These are phyloP conservation scores for Nautilus pompilius DNA, from an alignment of 1,140 invertebrate genomes.

Conservation along the genomic window DNA sequence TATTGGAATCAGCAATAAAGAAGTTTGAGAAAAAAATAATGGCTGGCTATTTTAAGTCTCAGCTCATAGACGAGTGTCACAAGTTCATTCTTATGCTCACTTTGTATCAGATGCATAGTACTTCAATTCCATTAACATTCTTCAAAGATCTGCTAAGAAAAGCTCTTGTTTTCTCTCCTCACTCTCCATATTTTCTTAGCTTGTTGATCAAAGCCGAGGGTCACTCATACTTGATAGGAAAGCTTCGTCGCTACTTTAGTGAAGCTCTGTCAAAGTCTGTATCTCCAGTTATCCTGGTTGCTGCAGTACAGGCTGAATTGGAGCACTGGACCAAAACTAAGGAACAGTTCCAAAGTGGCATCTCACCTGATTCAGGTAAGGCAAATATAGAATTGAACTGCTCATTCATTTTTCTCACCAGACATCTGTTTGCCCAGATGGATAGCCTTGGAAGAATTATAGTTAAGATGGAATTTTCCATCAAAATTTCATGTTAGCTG, in stretches of 20 bases:
- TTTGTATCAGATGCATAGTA: not conserved
- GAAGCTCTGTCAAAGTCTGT: constrained; percentile 10
- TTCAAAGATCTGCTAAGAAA: constrained; percentile 14
- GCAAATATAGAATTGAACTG: too few species aligned
- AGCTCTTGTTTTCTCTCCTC: constrained; percentile 36
- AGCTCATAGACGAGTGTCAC: not conserved
- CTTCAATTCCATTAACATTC: not conserved
- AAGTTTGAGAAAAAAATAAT: not conserved
- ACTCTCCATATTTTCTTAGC: constrained; percentile 26
- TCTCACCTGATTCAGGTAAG: too few species aligned
- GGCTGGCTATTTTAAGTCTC: not conserved
- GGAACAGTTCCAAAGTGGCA: not conserved
- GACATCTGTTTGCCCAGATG: too few species aligned
- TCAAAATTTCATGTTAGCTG: too few species aligned
- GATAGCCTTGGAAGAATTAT: too few species aligned
- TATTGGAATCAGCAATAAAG: constrained; percentile 20
- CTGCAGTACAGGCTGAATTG: constrained; percentile 30
- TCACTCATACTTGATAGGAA: constrained; percentile 28
- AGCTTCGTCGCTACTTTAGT: constrained; percentile 38
- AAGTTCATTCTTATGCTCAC: not conserved
- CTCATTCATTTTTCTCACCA: too few species aligned
- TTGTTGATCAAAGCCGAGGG: constrained; percentile 33
- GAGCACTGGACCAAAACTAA: not conserved
- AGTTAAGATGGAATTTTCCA: too few species aligned
- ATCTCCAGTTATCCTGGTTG: constrained; percentile 23